These are phyloP conservation scores for Poeciliopsis presidionis DNA, from an alignment of 2,797 vertebrate species.

Conservation along the genomic window DNA sequence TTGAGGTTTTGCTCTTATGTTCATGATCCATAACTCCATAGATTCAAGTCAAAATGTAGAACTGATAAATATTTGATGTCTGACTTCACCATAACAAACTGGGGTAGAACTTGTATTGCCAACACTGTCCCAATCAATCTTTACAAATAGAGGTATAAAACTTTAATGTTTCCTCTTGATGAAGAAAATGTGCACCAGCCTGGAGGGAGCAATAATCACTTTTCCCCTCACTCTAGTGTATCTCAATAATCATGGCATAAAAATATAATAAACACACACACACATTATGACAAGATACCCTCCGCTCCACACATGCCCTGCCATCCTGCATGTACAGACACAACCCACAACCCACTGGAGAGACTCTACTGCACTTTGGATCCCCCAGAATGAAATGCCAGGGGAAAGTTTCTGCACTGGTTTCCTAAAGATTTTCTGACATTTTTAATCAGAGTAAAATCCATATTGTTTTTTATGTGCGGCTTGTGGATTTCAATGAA, in stretches of 20 bases:
- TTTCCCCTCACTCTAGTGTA: not conserved
- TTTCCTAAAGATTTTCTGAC: too few relatives aligned
- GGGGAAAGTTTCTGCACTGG: too few relatives aligned
- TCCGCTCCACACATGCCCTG: not conserved
- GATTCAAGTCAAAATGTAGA: not conserved
- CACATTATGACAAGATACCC: not conserved
- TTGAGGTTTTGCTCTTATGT: not conserved
- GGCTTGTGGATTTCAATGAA: too few relatives aligned
- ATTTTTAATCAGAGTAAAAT: too few relatives aligned
- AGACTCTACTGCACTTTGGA: too few relatives aligned
- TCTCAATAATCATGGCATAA: not conserved
- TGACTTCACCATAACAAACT: not conserved
- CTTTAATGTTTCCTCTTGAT: not conserved
- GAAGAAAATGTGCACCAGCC: not conserved
- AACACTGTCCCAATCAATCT: not conserved
- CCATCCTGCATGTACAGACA: not conserved
- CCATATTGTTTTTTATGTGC: too few relatives aligned
- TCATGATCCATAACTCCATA: not conserved
- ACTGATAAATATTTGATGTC: not conserved
- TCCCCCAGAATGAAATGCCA: too few relatives aligned
- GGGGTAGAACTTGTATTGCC: not conserved
- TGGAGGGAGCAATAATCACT: not conserved
- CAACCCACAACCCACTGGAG: too few relatives aligned
- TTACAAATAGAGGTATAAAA: not conserved
- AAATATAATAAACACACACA: not conserved